Evolutionary conservation across 2,113 vertebrate species (phyloP).

Genomic region (Tympanuchus pallidicinctus): DNA sequence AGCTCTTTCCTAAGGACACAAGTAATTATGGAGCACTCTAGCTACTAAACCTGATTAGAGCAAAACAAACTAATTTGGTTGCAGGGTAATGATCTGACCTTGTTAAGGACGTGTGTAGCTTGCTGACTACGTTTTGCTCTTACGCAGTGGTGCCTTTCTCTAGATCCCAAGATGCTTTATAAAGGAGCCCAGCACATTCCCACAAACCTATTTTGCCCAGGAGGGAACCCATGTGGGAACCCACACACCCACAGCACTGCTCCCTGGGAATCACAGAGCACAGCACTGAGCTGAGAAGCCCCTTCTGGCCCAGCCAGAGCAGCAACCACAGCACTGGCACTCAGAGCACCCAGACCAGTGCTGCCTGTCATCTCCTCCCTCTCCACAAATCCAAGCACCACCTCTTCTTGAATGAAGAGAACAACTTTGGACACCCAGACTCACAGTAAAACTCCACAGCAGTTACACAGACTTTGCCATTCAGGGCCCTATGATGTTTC

Average conservation of each 20-base stretch:
- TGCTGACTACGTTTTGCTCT: background rate
- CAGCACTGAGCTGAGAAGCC: background rate
- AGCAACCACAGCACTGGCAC: background rate
- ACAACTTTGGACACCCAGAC: background rate
- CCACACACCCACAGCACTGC: background rate
- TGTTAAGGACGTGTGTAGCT: background rate
- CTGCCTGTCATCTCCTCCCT: background rate
- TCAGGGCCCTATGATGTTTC: background rate
- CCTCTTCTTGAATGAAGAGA: background rate
- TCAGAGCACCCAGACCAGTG: background rate
- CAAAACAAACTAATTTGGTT: conserved; percentile 48
- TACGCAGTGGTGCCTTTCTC: background rate
- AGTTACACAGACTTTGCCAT: background rate
- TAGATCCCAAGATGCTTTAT: background rate
- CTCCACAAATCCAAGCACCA: background rate
- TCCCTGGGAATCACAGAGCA: background rate
- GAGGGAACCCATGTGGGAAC: background rate
- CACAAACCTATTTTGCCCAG: background rate
- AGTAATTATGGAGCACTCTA: conserved; percentile 25
- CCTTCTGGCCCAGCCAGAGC: background rate
- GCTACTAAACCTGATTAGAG: conserved; percentile 21
- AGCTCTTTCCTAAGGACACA: background rate
- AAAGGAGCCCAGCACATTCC: background rate
- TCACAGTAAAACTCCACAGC: background rate
- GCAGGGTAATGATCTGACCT: conserved; percentile 21